Evolutionary conservation across 2,113 vertebrate genomes (phyloP).

Genomic region (Bos indicus): DNA sequence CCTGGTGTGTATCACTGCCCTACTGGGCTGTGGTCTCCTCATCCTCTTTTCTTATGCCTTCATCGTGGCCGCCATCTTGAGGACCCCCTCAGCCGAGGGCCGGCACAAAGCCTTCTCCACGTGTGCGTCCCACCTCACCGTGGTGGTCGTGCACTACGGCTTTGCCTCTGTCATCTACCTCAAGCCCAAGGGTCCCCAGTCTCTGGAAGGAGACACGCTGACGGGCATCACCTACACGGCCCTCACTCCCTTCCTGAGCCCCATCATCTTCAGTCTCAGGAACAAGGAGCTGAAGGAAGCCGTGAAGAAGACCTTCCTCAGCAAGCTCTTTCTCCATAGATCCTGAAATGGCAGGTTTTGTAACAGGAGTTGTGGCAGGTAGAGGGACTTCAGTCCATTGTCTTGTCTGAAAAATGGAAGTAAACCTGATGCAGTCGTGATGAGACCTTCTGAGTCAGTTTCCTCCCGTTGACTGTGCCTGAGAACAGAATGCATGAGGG

Average conservation of each 20-base stretch:
- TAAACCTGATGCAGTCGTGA: neutral
- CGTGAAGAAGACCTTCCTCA: constrained; percentile 48
- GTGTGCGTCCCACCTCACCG: constrained; percentile 52
- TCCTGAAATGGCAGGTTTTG: neutral
- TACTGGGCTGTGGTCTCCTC: constrained; percentile 56
- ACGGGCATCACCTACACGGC: constrained; percentile 60
- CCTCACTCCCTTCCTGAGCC: constrained; percentile 74
- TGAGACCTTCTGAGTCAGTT: neutral
- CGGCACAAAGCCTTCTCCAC: constrained; percentile 58
- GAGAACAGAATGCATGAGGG: neutral
- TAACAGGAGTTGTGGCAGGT: neutral
- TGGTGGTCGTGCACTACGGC: constrained; percentile 56
- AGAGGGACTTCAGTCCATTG: neutral
- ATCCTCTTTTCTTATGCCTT: constrained; percentile 58
- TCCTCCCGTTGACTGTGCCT: neutral
- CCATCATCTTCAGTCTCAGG: constrained; percentile 73
- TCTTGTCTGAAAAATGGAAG: neutral
- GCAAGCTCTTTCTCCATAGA: neutral
- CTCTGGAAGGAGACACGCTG: constrained; percentile 46
- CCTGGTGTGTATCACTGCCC: constrained; percentile 23
- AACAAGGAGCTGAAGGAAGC: constrained; percentile 69
- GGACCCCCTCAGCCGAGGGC: constrained; percentile 38
- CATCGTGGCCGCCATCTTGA: constrained; percentile 33
- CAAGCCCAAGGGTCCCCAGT: constrained; percentile 39
- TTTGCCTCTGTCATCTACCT: constrained; percentile 64